Percentiles rank a stretch among this genome's conserved stretches.
phyloP scores from a whole-genome alignment of 2,888 invertebrate species.

The Dorcus hopei region DNA sequence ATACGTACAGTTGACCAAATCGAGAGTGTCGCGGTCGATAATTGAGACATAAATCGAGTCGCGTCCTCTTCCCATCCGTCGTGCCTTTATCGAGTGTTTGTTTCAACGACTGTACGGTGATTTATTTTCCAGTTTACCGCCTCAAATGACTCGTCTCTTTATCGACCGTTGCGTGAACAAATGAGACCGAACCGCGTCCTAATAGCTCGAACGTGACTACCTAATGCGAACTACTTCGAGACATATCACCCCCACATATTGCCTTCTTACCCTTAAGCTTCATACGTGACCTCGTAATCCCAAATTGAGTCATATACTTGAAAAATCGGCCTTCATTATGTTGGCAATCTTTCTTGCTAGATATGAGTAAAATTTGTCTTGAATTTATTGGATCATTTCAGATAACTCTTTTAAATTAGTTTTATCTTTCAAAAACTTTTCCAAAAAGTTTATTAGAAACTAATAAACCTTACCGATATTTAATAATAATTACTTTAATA shows the following conservation, averaged over 20 bases:
- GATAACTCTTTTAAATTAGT: too few species aligned
- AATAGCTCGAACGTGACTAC: constrained; percentile 38
- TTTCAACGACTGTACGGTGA: constrained; percentile 29
- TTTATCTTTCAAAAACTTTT: too few species aligned
- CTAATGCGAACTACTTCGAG: constrained; percentile 28
- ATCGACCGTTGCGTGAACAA: constrained; percentile 38
- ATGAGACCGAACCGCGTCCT: constrained; percentile 38
- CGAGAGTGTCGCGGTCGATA: background rate
- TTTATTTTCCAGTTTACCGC: constrained; percentile 36
- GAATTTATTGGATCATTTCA: too few species aligned
- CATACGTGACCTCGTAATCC: constrained; percentile 25
- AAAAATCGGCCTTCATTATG: background rate
- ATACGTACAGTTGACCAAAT: constrained; percentile 23
- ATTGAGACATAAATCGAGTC: constrained; percentile 2
- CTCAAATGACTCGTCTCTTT: constrained; percentile 33
- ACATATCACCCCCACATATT: constrained; percentile 22
- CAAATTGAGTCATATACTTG: constrained; percentile 12
- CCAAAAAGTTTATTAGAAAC: too few species aligned
- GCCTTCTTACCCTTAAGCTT: constrained; percentile 21
- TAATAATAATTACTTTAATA: too few species aligned
- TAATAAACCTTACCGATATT: too few species aligned
- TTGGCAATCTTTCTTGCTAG: background rate
- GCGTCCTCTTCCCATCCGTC: background rate
- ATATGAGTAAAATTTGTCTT: too few species aligned
- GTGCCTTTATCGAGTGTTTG: constrained; percentile 21